phyloP scores from a whole-genome alignment of 2,797 vertebrate species.

The Enteromius thamalakanensis region DNA sequence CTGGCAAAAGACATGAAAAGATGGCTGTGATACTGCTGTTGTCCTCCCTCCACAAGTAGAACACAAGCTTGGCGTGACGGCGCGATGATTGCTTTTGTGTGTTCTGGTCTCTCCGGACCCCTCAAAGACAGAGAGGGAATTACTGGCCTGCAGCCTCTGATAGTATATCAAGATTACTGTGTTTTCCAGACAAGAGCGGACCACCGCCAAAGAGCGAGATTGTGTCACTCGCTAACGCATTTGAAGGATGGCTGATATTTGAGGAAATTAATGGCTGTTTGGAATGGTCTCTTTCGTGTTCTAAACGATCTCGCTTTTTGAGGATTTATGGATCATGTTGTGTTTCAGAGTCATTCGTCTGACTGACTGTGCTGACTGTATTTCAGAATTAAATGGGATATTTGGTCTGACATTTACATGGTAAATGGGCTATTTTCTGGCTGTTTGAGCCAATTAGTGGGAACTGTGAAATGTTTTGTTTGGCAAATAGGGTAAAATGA shows the following conservation, averaged over 20 bases:
- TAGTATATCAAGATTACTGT: constrained; percentile 73
- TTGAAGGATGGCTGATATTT: constrained; percentile 57
- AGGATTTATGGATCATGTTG: constrained; percentile 21
- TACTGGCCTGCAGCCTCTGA: constrained; percentile 69
- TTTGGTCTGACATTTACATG: constrained; percentile 16
- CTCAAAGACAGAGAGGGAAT: constrained; percentile 69
- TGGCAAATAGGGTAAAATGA: constrained; percentile 12
- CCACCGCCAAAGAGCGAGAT: constrained; percentile 63
- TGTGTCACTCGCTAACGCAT: constrained; percentile 46
- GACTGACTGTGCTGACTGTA: constrained; percentile 14
- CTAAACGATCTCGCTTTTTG: constrained; percentile 38
- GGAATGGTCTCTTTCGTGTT: constrained; percentile 27
- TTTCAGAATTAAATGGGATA: constrained; percentile 3
- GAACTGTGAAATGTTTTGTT: not conserved
- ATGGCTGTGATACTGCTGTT: constrained; percentile 69
- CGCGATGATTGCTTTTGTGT: constrained; percentile 73
- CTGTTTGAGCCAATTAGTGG: constrained; percentile 15
- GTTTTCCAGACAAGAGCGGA: constrained; percentile 66
- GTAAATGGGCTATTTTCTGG: constrained; percentile 1
- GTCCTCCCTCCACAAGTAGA: constrained; percentile 63
- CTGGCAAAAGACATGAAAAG: constrained; percentile 75
- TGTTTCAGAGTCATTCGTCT: constrained; percentile 17
- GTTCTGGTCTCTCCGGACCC: constrained; percentile 68
- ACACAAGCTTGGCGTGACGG: constrained; percentile 65
- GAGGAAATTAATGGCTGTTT: constrained; percentile 56